Evolutionary conservation across 2,113 vertebrate species (phyloP).

Genomic region (Aramus guarauna): DNA sequence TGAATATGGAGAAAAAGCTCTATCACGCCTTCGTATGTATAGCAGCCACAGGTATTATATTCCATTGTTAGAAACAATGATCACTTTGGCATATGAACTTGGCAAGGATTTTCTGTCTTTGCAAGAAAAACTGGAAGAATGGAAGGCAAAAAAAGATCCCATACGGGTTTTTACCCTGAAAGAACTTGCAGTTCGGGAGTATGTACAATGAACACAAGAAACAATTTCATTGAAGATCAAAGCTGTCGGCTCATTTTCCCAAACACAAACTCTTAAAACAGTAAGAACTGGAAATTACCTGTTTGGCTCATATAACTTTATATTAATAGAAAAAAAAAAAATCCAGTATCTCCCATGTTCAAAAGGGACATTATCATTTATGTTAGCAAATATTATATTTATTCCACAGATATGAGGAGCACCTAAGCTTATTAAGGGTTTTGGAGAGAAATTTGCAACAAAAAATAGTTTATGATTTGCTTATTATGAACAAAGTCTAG

Average conservation of each 20-base stretch:
- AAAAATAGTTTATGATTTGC: background rate
- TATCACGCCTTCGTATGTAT: slow-evolving; percentile 68
- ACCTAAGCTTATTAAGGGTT: background rate
- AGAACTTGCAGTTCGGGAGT: slow-evolving; percentile 86
- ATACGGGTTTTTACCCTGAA: slow-evolving; percentile 78
- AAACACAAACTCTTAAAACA: background rate
- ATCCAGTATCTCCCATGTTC: background rate
- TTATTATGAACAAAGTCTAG: background rate
- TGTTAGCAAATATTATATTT: background rate
- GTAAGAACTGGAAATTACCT: background rate
- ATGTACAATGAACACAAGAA: slow-evolving; percentile 41
- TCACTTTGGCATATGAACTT: slow-evolving; percentile 83
- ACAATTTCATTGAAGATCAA: background rate
- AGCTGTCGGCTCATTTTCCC: background rate
- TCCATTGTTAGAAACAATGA: slow-evolving; percentile 82
- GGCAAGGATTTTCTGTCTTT: slow-evolving; percentile 83
- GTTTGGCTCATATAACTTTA: background rate
- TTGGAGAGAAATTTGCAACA: background rate
- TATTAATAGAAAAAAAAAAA: background rate
- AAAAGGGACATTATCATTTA: background rate
- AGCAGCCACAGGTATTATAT: slow-evolving; percentile 75
- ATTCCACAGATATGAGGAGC: background rate
- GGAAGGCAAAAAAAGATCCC: slow-evolving; percentile 71
- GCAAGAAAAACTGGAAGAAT: slow-evolving; percentile 79
- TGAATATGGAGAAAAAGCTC: slow-evolving; percentile 75